A percentile compares a stretch with the other conserved stretches of the same genome.
Evolutionary conservation across 2,888 invertebrate species (phyloP).

Genomic region (Lasius platythorax): DNA sequence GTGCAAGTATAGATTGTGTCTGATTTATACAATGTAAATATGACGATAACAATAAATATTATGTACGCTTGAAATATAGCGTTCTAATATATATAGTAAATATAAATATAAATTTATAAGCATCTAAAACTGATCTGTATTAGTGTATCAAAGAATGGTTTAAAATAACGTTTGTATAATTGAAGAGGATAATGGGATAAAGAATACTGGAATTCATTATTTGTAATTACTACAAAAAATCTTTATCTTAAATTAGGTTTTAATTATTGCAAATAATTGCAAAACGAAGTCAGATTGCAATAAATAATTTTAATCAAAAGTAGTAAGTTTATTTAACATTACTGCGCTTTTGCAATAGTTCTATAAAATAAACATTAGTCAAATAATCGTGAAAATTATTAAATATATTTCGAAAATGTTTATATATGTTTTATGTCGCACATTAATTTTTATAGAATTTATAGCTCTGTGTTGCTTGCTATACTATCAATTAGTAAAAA

Average conservation of each 20-base stretch:
- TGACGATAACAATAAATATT: constrained; percentile 10
- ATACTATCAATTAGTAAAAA: neutral
- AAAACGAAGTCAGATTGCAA: neutral
- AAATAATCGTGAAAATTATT: constrained; percentile 27
- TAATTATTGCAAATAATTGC: neutral
- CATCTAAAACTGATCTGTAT: neutral
- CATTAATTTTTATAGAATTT: neutral
- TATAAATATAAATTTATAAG: neutral
- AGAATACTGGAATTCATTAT: neutral
- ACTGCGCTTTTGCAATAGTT: constrained; percentile 31
- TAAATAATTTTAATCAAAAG: constrained; percentile 31
- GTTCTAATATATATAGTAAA: neutral
- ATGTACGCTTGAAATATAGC: neutral
- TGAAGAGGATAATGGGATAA: neutral
- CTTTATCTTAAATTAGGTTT: neutral
- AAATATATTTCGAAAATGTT: neutral
- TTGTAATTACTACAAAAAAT: neutral
- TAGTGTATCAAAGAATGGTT: neutral
- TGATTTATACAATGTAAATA: constrained; percentile 26
- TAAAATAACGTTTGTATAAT: neutral
- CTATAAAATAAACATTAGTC: constrained; percentile 43
- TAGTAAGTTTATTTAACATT: constrained; percentile 44
- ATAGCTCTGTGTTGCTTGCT: neutral
- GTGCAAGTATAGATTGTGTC: neutral
- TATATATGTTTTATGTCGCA: neutral